Evolutionary conservation across 2,113 vertebrate genomes (phyloP), one percentile per base, ranked within the genome.

Genomic region (Percopsis transmontana): DNA sequence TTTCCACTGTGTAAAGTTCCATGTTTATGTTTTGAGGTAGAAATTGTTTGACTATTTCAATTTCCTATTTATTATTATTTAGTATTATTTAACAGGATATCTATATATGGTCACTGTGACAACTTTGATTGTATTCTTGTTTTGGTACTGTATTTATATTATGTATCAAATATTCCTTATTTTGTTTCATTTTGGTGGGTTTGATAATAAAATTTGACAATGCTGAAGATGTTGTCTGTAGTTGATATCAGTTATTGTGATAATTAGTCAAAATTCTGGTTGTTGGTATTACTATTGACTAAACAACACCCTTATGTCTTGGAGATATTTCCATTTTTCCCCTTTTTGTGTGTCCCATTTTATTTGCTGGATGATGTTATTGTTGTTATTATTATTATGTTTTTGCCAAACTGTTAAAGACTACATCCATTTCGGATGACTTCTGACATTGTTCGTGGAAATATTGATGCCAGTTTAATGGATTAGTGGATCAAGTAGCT

Each of bases 401-500:
- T 45, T 53, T 51, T 70, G 20, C n/a, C 38, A 61, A 40, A 33
- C 18, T 11, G 57, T 70, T 23, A 44, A 27, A 51, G 18, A 41
- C 33, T 2, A 16, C 19, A 27, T 38, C 16, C 27, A 53, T 72
- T 82, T 87, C 56, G 80, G 87, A 83, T 83, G 68, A 81, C 67
- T 50, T 68, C 33, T 52, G 72, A 69, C 72, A 68, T 86, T 87
- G 68, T 70, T 53, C 23, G 5, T 54, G 64, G 7, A 74, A 62
- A 84, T 58, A 71, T 82, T 71, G 62, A 86, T 81, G 62, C 42
- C 63, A 64, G 68, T 41, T 58, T 80, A 75, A 66, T 1, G 63
- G 72, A 76, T 83, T 57, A 80, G 72, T 65, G 70, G 55, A 76
- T 83, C 61, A 84, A 82, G 74, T 59, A 56, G 7, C 15, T 57